phyloP scores from a whole-genome alignment of 2,888 invertebrate species.

The Epirrhoe alternata region DNA sequence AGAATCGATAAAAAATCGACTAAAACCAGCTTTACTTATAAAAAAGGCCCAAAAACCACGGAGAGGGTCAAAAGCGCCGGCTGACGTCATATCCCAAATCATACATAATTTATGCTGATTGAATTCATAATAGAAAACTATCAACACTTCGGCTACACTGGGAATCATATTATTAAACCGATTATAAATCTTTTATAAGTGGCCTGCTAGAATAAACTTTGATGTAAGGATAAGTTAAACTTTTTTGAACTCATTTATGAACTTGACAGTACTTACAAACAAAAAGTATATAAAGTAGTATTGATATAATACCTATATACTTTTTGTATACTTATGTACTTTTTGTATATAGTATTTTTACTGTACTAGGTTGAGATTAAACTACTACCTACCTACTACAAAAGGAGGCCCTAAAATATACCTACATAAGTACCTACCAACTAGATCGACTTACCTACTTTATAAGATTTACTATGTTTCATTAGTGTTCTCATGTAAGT shows the following conservation, averaged over 20 bases:
- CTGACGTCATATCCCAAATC: conserved; percentile 72
- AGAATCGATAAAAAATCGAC: not conserved
- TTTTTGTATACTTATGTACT: too few species aligned
- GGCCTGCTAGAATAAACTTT: not conserved
- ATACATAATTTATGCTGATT: conserved; percentile 82
- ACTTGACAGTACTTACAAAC: not conserved
- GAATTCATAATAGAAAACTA: conserved; percentile 82
- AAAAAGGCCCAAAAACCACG: conserved; percentile 19
- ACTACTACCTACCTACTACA: too few species aligned
- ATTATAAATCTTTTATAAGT: conserved; percentile 6
- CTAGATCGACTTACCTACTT: too few species aligned
- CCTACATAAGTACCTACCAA: too few species aligned
- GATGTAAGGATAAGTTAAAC: not conserved
- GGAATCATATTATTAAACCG: conserved; percentile 15
- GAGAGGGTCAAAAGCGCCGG: conserved; percentile 49
- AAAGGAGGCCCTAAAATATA: too few species aligned
- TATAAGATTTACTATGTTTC: too few species aligned
- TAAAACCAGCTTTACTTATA: conserved; percentile 1
- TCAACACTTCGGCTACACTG: conserved; percentile 59
- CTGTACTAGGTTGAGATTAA: not conserved
- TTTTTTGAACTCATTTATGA: conserved; percentile 3
- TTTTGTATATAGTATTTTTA: not conserved
- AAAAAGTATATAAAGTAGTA: not conserved
- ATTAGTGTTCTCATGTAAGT: too few species aligned
- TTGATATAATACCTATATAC: too few species aligned